Conservation (phyloP, 2,113 vertebrate genomes). For the Aix galericulata region DNA sequence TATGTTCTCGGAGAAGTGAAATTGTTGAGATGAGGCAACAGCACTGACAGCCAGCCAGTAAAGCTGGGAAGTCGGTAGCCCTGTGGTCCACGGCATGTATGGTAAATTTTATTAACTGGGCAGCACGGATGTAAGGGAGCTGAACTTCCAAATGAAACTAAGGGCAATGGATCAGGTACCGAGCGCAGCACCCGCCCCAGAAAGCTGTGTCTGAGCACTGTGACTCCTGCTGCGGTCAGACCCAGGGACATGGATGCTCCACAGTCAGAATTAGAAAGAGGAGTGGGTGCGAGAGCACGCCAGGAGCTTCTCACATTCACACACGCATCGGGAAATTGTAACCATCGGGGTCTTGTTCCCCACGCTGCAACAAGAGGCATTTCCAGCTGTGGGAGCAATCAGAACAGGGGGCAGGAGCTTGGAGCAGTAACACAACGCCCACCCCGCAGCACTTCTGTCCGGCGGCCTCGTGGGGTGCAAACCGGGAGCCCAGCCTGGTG, state of each 20-base stretch:
- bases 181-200: background rate
- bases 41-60: background rate
- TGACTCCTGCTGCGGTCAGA: accelerated
- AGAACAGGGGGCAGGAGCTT: background rate
- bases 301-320: background rate
- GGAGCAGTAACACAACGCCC: background rate
- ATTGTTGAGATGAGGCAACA: background rate
- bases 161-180: background rate
- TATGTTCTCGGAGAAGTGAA: background rate
- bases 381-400: background rate
- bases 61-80: background rate
- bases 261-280: background rate
- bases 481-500: accelerated
- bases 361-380: background rate
- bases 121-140: background rate
- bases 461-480: background rate
- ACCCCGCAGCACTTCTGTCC: accelerated
- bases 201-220: accelerated
- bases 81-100: background rate
- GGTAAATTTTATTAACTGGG: background rate
- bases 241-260: background rate
- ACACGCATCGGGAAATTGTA: background rate
- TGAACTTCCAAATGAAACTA: background rate
- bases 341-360: background rate
- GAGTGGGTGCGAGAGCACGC: background rate